A percentile compares a stretch with the other conserved stretches of the same genome.
Evolutionary conservation across 2,113 vertebrate species (phyloP).

Genomic region (Actinemys pallida): DNA sequence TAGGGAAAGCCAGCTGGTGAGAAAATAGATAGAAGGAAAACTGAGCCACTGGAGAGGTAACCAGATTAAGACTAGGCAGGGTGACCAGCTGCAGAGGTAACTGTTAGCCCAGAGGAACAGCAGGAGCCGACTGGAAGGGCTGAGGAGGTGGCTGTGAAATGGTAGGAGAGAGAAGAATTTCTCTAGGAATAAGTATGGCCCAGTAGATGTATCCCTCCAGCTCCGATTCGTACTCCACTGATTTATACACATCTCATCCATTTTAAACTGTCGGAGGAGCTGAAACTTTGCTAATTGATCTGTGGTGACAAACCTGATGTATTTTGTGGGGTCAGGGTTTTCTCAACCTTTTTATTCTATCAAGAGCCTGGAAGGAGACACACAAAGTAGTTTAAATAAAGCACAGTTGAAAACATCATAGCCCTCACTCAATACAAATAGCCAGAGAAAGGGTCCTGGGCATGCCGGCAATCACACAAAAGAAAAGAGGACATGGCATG

Average conservation of each 20-base stretch:
- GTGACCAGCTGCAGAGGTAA: accelerated
- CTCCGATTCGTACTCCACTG: background rate
- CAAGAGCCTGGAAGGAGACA: background rate
- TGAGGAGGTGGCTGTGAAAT: background rate
- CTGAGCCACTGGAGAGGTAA: background rate
- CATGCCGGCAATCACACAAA: background rate
- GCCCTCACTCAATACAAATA: background rate
- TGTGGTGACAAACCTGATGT: background rate
- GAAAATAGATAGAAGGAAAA: background rate
- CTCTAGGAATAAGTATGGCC: background rate
- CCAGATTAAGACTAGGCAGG: background rate
- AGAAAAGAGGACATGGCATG: background rate
- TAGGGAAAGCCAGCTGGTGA: background rate
- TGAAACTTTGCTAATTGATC: background rate
- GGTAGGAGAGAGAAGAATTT: background rate
- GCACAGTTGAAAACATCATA: background rate
- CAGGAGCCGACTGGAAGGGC: background rate
- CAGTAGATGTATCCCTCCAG: accelerated
- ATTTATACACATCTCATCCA: background rate
- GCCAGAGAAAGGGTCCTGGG: background rate
- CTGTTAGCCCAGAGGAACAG: accelerated
- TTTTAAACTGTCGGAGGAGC: accelerated
- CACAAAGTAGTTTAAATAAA: background rate
- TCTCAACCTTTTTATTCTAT: background rate
- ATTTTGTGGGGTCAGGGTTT: background rate